Conservation (phyloP, 2,888 invertebrate species). For the Reticulitermes lucifugus region DNA sequence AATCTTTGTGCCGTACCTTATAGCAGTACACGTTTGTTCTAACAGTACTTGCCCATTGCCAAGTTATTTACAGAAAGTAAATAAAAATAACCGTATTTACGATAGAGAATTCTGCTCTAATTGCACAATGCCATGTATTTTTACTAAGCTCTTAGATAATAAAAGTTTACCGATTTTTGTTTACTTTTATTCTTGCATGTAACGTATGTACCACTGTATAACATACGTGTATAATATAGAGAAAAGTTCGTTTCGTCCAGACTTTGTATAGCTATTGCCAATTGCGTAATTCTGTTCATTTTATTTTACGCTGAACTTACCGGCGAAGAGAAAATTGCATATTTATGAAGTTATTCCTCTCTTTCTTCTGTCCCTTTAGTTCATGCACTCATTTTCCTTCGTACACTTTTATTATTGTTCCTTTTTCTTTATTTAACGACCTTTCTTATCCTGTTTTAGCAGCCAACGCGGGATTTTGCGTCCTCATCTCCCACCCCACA, state of each 20-base stretch:
- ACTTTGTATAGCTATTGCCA: not conserved
- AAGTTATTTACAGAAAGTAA: not conserved
- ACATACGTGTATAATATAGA: not conserved
- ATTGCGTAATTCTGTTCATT: constrained; percentile 49
- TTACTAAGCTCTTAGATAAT: not conserved
- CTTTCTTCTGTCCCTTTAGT: constrained; percentile 40
- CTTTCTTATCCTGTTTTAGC: constrained; percentile 33
- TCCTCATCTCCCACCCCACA: constrained; percentile 21
- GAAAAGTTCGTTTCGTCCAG: not conserved
- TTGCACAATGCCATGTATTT: not conserved
- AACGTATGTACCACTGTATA: too few relatives aligned
- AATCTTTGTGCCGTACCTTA: too few relatives aligned
- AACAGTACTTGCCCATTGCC: too few relatives aligned
- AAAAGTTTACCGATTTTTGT: not conserved
- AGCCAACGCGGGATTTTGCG: constrained; percentile 43
- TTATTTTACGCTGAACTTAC: constrained; percentile 45
- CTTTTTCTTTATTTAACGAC: constrained; percentile 52
- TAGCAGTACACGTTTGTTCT: too few relatives aligned
- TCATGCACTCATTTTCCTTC: constrained; percentile 52
- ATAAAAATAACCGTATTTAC: not conserved
- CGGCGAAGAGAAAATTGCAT: constrained; percentile 51
- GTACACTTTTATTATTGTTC: constrained; percentile 52
- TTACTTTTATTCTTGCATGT: too few relatives aligned
- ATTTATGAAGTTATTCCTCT: constrained; percentile 54
- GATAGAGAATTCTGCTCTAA: not conserved